Base-by-base conservation (phyloP, 2,113 vertebrate species). In the Alligator sinensis region DNA sequence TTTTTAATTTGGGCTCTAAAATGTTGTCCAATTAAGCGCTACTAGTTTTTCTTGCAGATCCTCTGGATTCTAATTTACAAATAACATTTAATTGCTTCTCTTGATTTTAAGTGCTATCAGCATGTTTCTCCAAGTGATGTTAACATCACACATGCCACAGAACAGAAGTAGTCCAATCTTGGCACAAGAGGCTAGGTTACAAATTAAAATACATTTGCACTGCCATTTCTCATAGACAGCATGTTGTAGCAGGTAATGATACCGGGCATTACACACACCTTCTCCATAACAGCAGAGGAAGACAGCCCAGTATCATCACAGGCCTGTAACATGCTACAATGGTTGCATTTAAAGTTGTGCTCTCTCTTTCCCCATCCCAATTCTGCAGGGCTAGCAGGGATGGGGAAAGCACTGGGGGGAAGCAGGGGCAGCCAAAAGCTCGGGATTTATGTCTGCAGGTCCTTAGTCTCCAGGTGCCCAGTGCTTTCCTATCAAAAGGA, bases 21-120 rank as follows among this genome's bases (percentile, higher is more conserved):
- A 96, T 84, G 83, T 92, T 94, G 92, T 94, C 94, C 97, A 97
- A 96, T 98, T 97, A 97, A 94, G 78, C 95, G 92, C 86, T 89
- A 82, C 93, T 91, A 57, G 8, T 94, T 96, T 47, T 90, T 47
- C 93, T 97, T 94, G 87, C 92, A 96, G 91, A 96, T 95, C 93
- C 93, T 98, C 95, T 91, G 96, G 93, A 97, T 96, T 96, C 96
- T 98, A 96, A 96, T 98, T 98, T 98, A 98, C 97, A 97, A 98
- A 98, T 96, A 97, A 98, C 98, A 98, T 97, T 96, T 97, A 97
- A 88, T 97, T 91, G 97, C 92, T 93, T 96, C 93, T 96, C 98
- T 98, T 98, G 95, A 95, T 62, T 91, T 96, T 96, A 96, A 97
- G 87, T 94, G 94, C 95, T 97, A 98, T 91, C 97, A 98, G 95